Evolutionary conservation across 2,797 vertebrate genomes (phyloP).

Genomic region (Acrossocheilus wenchowensis): DNA sequence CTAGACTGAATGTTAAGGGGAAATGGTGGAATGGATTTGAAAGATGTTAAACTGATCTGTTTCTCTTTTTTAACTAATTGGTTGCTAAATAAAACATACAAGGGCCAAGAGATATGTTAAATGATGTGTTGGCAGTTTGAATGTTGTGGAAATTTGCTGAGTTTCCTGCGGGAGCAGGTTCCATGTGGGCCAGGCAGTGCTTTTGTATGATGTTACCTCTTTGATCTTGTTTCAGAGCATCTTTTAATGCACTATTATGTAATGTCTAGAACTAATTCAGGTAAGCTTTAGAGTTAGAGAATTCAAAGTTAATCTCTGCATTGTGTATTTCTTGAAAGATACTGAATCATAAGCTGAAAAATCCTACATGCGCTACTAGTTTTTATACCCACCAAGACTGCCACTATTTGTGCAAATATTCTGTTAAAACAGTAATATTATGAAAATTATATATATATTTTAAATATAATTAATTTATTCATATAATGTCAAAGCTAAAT

Average conservation of each 20-base stretch:
- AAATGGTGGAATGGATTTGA: neutral
- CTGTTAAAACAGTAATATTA: neutral
- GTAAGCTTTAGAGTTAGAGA: neutral
- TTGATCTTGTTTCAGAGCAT: neutral
- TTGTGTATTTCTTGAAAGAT: neutral
- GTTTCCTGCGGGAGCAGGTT: neutral
- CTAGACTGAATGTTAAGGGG: neutral
- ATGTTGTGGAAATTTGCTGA: conserved; percentile 16
- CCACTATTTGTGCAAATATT: neutral
- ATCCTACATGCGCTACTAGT: neutral
- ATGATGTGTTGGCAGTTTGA: neutral
- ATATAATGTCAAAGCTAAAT: neutral
- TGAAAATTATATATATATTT: neutral
- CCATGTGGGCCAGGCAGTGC: neutral
- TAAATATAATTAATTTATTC: neutral
- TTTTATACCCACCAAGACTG: neutral
- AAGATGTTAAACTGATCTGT: neutral
- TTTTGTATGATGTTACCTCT: neutral
- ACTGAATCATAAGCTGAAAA: neutral
- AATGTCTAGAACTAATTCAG: neutral
- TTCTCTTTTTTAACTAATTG: neutral
- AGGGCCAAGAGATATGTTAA: neutral
- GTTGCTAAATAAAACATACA: neutral
- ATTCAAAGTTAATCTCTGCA: neutral
- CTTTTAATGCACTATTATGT: neutral